Percentiles rank a stretch among this genome's conserved stretches.
Conservation (phyloP, 2,113 vertebrate species). For the Rousettus leschenaultii region DNA sequence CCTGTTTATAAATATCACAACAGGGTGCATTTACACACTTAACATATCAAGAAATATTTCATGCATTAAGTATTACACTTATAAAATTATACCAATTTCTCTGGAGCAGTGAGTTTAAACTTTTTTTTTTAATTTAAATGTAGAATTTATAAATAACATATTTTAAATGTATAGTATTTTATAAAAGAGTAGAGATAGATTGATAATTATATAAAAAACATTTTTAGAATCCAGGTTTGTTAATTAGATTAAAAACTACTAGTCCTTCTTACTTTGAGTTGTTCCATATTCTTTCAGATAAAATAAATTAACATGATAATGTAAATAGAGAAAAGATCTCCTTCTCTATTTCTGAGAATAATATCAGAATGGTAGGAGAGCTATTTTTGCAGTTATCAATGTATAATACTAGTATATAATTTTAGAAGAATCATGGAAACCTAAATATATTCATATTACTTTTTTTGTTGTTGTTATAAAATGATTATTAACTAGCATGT, state of each 20-base stretch:
- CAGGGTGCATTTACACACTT: constrained; percentile 78
- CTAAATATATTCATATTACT: neutral
- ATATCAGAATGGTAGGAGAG: neutral
- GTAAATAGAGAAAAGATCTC: neutral
- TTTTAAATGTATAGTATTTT: neutral
- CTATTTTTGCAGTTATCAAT: neutral
- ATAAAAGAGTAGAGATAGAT: neutral
- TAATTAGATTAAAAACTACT: neutral
- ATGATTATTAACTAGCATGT: neutral
- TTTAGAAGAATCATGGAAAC: neutral
- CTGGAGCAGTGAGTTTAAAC: neutral
- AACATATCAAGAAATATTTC: neutral
- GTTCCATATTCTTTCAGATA: neutral
- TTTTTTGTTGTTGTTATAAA: neutral
- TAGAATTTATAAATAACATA: neutral
- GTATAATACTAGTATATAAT: neutral
- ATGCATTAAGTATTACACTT: neutral
- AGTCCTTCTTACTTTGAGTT: neutral
- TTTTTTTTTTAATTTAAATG: neutral
- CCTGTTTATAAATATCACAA: constrained; percentile 93
- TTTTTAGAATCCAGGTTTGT: neutral
- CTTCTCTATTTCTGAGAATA: neutral
- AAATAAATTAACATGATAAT: neutral
- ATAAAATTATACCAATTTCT: neutral
- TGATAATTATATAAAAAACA: neutral